Base-by-base conservation (phyloP, 1,140 invertebrate genomes). In the Wasmannia auropunctata region DNA sequence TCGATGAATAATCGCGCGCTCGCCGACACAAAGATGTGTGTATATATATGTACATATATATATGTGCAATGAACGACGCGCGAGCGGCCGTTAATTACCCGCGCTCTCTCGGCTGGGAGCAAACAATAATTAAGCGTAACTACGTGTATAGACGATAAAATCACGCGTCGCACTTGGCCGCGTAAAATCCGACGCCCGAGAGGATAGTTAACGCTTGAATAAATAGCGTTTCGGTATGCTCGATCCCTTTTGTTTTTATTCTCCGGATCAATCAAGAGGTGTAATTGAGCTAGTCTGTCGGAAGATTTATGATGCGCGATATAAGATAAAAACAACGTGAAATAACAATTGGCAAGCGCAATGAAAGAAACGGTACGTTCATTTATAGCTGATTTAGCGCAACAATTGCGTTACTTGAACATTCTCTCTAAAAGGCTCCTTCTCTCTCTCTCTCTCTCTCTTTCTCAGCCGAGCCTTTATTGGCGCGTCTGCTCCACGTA, bases 61-160 rank as follows among this genome's bases (percentile, higher is more conserved):
- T 28, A 58, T 43, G 25, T 40, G 31, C 46, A 54, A 69, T 19
- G 43, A 28, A 54, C 46, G 46, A 63, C 37, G n/a, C 62, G 49
- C 65, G 19, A 16, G n/a, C 28, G 43, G 43, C 62, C 62, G 67
- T 83, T 83, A 83, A 83, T 83, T 83, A 72, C 25, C 67, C 51
- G 67, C 49, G 25, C 25, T 70, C 25, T 70, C 65, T 81, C 34
- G 43, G 40, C 25, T 34, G 25, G 19, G 43, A 83, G 67, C 67
- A 74, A 83, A 83, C 79, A 74, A 83, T 83, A 58, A 83, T 83
- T 83, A 74, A 83, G n/a, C 37, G 37, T 58, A 58, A 83, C 67
- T 72, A 43, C 65, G 65, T 56, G 79, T 43, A 22, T 14, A 11
- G 65, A 34, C 34, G 79, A 81, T 81, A 81, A 81, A 81, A 72